A percentile compares a stretch with the other conserved stretches of the same genome.
Evolutionary conservation across 2,888 invertebrate species (phyloP).

Genomic region (Endotricha flammealis): DNA sequence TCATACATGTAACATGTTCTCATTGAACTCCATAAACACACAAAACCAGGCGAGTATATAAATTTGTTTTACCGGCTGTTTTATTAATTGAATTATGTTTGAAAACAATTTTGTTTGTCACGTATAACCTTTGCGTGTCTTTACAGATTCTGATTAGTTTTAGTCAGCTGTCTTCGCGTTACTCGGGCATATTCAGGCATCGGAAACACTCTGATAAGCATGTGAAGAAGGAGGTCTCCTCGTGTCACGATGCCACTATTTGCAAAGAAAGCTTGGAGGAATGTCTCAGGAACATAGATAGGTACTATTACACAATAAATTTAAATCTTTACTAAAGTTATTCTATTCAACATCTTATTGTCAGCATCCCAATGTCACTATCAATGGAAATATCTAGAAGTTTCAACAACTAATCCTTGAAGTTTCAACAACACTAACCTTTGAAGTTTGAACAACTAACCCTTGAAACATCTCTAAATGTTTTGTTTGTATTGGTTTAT

Average conservation of each 20-base stretch:
- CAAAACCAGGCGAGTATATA: conserved; percentile 67
- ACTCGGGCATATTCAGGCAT: conserved; percentile 62
- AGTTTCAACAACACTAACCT: too few species aligned
- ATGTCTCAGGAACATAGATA: conserved; percentile 60
- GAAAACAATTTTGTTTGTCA: conserved; percentile 44
- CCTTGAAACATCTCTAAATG: too few species aligned
- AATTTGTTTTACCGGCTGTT: conserved; percentile 4
- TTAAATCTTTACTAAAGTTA: too few species aligned
- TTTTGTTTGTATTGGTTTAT: too few species aligned
- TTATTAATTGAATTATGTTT: not conserved
- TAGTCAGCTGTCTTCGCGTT: conserved; percentile 68
- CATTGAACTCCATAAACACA: conserved; percentile 74
- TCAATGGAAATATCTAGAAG: too few species aligned
- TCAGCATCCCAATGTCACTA: too few species aligned
- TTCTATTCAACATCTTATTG: too few species aligned
- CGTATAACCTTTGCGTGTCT: conserved; percentile 47
- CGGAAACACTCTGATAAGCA: conserved; percentile 57
- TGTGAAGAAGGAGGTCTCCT: conserved; percentile 51
- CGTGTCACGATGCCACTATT: conserved; percentile 46
- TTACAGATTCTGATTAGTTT: conserved; percentile 75
- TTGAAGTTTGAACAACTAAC: too few species aligned
- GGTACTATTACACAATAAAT: too few species aligned
- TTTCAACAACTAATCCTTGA: too few species aligned
- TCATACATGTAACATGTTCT: conserved; percentile 77
- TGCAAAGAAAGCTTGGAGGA: conserved; percentile 64